Evolutionary conservation across 2,797 vertebrate species (phyloP).

Genomic region (Halcyon chelicuti): DNA sequence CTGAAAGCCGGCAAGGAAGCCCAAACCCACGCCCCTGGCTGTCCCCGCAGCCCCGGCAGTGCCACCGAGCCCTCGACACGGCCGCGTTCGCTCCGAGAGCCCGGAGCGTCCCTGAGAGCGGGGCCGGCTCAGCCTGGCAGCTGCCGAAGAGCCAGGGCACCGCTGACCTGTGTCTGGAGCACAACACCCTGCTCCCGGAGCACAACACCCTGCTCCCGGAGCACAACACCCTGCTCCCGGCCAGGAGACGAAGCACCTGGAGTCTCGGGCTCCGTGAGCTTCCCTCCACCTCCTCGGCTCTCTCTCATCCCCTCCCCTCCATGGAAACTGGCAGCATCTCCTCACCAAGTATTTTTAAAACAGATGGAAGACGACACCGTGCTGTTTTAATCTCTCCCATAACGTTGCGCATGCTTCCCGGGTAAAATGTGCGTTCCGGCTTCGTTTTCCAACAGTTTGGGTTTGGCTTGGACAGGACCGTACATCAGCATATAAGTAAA

Average conservation of each 20-base stretch:
- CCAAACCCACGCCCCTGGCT: not conserved
- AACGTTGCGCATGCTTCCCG: rapidly evolving
- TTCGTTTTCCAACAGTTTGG: not conserved
- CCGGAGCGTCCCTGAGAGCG: rapidly evolving
- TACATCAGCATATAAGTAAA: not conserved
- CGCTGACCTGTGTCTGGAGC: no score
- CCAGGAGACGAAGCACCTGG: not conserved
- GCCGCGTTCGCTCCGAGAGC: rapidly evolving
- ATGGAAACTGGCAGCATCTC: constrained; percentile 26
- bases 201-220: not conserved
- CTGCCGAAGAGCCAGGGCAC: not conserved
- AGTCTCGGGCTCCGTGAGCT: not conserved
- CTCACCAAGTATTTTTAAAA: constrained; percentile 27
- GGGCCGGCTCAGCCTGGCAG: not conserved
- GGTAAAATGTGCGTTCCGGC: not conserved
- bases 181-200: rapidly evolving
- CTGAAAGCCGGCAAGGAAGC: not conserved
- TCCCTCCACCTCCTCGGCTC: not conserved
- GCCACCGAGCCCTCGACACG: not conserved
- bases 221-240: not conserved
- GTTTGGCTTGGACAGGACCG: not conserved
- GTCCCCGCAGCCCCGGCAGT: not conserved
- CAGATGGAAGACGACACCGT: not conserved
- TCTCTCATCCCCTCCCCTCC: not conserved
- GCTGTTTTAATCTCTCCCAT: not conserved